Evolutionary conservation across 92 coral and sea anemone genomes (phyloP).

Genomic region (Isaurus tuberculatus): DNA sequence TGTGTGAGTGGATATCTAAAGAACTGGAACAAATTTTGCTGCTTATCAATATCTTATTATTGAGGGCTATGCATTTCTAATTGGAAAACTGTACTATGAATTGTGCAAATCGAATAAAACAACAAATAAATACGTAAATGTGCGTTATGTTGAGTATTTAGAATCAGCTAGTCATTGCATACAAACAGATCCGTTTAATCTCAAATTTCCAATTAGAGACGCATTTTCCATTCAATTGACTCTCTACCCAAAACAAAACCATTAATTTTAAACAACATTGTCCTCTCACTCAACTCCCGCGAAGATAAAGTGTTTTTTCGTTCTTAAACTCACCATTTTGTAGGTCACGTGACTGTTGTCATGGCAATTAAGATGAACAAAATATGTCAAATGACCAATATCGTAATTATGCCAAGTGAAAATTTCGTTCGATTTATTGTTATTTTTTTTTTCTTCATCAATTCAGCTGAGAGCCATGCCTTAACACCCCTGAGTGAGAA

Average conservation of each 20-base stretch:
- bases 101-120: slow-evolving; percentile 31
- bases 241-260: not conserved
- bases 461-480: slow-evolving; percentile 31
- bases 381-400: slow-evolving; percentile 24
- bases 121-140: slow-evolving; percentile 15
- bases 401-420: not conserved
- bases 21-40: slow-evolving; percentile 8
- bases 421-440: not conserved
- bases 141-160: slow-evolving; percentile 8
- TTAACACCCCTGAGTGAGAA: slow-evolving; percentile 17
- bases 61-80: slow-evolving; percentile 14
- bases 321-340: not conserved
- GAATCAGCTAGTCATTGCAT: not conserved
- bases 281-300: slow-evolving; percentile 35
- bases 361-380: not conserved
- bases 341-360: slow-evolving; percentile 39
- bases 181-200: slow-evolving; percentile 10
- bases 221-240: not conserved
- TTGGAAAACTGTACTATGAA: slow-evolving; percentile 23
- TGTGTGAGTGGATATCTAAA: not conserved
- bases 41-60: not conserved
- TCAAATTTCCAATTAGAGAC: slow-evolving; percentile 24
- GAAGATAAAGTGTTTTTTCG: slow-evolving; percentile 17
- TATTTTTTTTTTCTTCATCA: not conserved
- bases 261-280: slow-evolving; percentile 23